These are phyloP conservation scores for Tretioscincus oriximinensis DNA, from an alignment of 2,113 vertebrate species.

Conservation along the genomic window DNA sequence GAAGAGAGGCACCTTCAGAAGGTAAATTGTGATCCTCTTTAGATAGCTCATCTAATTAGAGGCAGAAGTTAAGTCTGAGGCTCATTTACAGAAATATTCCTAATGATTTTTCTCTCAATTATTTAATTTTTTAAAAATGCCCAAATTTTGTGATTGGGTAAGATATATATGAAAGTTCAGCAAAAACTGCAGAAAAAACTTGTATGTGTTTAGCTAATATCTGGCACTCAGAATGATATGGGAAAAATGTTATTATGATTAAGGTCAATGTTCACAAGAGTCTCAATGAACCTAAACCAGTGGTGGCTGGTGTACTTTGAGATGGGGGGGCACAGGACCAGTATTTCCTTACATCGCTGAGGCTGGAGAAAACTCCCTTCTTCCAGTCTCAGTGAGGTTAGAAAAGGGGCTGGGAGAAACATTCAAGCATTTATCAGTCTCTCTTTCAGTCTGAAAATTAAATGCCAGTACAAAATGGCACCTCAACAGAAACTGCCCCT, in stretches of 20 bases:
- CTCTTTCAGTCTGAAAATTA: no score
- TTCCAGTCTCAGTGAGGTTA: no score
- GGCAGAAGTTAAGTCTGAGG: background rate
- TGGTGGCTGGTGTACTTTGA: no score
- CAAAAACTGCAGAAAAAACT: background rate
- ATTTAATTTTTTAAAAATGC: background rate
- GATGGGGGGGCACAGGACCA: no score
- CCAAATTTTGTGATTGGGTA: background rate
- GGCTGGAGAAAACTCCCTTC: no score
- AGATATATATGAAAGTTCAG: background rate
- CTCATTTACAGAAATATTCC: background rate
- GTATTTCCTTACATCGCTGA: no score
- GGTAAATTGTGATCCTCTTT: background rate
- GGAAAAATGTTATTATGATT: background rate
- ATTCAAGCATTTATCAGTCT: no score
- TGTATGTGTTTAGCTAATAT: background rate
- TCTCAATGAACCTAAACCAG: background rate
- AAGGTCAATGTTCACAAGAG: background rate
- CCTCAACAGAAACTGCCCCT: no score
- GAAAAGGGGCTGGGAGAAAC: no score
- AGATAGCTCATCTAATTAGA: background rate
- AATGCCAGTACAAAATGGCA: no score
- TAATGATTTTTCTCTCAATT: background rate
- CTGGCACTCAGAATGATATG: background rate
- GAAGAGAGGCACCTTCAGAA: background rate